Evolutionary conservation across 2,888 invertebrate genomes (phyloP), one percentile per base, ranked within the genome.

Genomic region (Tortricodes alternella): DNA sequence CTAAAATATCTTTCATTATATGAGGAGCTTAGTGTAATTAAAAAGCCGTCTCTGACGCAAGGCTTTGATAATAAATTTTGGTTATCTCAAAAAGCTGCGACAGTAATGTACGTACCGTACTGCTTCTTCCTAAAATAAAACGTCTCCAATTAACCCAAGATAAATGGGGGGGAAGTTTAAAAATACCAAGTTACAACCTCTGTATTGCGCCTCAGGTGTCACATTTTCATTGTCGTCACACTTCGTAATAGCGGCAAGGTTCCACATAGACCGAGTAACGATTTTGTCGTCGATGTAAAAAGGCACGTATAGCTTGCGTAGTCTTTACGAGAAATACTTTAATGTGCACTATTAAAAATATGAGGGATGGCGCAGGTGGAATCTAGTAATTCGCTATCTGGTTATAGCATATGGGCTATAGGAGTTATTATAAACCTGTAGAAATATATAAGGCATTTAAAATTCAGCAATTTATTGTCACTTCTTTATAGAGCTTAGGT

Each of bases 141-240:
- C 18, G 44, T 35, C 37, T 56, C 37, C 35, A 32, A 50, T 50
- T 48, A 55, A 35, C 56, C 29, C 18, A 23, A 56, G 56, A 56
- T 35, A 50, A 56, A 56, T 38, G 43, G 29, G 49, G 29, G 35
- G 49, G 37, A 43, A 50, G 35, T 32, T 56, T 32, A 44, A 50
- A 56, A 44, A 56, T 60, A 53, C 56, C 52, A 60, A 63, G 62
- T 60, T 63, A 61, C 58, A 49, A 49, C 46, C n/a, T 46, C 41
- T 9, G 27, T 61, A 61, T 55, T 62, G 59, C 52, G 53, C 55
- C 53, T 56, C 38, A 49, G 53, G 51, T 61, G 41, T 58, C 46
- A 57, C 59, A 60, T 66, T 63, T 59, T 61, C 37, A 29, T 9
- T 32, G 43, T 49, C 46, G 37, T 61, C 60, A 57, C 27, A 34